A percentile compares a stretch with the other conserved stretches of the same genome.
phyloP scores from a whole-genome alignment of 2,797 vertebrate species.

The Enteromius paludinosus region DNA sequence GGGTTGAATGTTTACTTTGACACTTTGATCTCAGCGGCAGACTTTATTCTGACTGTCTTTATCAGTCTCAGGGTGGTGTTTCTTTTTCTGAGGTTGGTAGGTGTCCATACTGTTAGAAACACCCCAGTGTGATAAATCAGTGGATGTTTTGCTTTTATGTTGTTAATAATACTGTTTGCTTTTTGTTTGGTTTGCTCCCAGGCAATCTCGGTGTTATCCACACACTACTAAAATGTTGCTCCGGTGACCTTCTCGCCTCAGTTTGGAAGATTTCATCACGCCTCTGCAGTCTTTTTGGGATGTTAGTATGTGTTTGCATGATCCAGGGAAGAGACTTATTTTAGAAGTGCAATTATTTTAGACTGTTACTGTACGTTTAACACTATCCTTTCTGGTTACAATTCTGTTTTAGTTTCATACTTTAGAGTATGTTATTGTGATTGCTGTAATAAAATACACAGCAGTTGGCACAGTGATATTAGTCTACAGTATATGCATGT shows the following conservation, averaged over 20 bases:
- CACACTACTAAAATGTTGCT: background rate
- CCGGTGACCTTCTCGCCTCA: background rate
- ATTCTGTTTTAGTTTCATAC: background rate
- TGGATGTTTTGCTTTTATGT: constrained; percentile 17
- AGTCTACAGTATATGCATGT: background rate
- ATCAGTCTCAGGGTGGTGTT: constrained; percentile 20
- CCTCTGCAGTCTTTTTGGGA: background rate
- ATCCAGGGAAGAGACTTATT: background rate
- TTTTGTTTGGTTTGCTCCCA: background rate
- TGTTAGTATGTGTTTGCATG: background rate
- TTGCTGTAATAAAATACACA: background rate
- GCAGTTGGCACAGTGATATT: background rate
- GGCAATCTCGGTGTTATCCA: background rate
- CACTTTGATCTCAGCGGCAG: constrained; percentile 37
- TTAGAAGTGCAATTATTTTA: background rate
- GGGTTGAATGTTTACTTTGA: constrained; percentile 21
- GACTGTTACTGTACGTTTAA: background rate
- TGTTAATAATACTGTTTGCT: constrained; percentile 8
- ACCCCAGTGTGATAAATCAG: constrained; percentile 30
- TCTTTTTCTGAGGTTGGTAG: constrained; percentile 35
- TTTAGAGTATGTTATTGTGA: background rate
- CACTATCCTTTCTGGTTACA: background rate
- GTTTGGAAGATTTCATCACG: background rate
- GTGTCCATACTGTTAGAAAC: constrained; percentile 36
- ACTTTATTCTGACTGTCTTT: constrained; percentile 25